These are phyloP conservation scores for Casuarius casuarius DNA, from an alignment of 2,113 vertebrate species.

Conservation along the genomic window DNA sequence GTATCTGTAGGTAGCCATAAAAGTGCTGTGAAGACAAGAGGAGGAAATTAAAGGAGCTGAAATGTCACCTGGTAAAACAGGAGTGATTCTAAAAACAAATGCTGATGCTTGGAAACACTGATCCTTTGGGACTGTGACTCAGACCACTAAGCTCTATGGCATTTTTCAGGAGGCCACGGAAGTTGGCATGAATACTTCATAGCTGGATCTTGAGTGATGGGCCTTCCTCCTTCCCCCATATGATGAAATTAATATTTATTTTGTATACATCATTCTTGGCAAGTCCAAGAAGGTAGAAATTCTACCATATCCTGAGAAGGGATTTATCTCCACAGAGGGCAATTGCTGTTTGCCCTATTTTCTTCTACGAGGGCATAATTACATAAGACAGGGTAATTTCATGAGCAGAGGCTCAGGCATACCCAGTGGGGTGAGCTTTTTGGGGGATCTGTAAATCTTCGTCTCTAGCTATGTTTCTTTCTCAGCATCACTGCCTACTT, in stretches of 20 bases:
- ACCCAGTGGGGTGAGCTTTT: not conserved
- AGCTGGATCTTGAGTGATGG: not conserved
- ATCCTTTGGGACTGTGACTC: not conserved
- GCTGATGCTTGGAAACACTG: not conserved
- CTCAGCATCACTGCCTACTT: not conserved
- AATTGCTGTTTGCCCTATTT: not conserved
- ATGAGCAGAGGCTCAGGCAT: not conserved
- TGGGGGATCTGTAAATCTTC: not conserved
- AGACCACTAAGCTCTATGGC: not conserved
- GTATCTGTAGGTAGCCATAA: not conserved
- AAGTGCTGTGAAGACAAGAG: not conserved
- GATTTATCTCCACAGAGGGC: not conserved
- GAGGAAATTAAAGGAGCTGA: constrained; percentile 8
- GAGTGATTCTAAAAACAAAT: constrained; percentile 5
- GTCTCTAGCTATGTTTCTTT: not conserved
- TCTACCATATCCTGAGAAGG: not conserved
- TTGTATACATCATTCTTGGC: not conserved
- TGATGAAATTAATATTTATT: not conserved
- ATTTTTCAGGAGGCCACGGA: not conserved
- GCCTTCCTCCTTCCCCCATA: not conserved
- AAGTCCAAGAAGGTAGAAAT: not conserved
- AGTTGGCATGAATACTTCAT: not conserved
- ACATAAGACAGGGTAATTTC: fast-evolving
- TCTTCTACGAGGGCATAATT: not conserved
- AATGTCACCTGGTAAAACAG: not conserved